Evolutionary conservation across 2,797 vertebrate genomes (phyloP).

Genomic region (Peromyscus nudipes): DNA sequence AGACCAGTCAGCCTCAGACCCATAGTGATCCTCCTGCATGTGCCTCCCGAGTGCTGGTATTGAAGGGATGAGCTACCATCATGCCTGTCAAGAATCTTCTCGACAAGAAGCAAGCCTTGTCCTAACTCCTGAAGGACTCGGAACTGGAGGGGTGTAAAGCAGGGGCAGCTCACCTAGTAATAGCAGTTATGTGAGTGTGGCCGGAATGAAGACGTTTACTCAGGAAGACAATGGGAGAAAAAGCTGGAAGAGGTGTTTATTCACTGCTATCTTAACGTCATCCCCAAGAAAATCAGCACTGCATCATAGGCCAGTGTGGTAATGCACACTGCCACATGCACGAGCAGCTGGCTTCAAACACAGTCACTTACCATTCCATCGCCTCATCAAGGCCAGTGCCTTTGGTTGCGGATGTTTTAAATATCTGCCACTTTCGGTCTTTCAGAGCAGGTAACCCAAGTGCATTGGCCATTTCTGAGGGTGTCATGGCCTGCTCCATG

Average conservation of each 20-base stretch:
- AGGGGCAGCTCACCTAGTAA: background rate
- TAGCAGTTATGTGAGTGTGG: background rate
- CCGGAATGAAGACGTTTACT: background rate
- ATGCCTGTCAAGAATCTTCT: too few species aligned
- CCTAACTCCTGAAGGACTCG: constrained; percentile 17
- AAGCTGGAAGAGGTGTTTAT: background rate
- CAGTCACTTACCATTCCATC: constrained; percentile 95
- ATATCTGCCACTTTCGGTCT: constrained; percentile 99
- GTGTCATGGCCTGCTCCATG: constrained; percentile 99
- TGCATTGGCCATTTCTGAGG: constrained; percentile 96
- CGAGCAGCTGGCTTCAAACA: background rate
- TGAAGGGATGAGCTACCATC: background rate
- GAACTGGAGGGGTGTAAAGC: background rate
- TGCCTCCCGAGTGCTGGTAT: background rate
- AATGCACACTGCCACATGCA: background rate
- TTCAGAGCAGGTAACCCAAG: constrained; percentile 97
- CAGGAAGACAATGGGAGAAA: background rate
- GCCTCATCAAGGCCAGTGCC: constrained; percentile 97
- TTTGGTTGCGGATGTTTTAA: constrained; percentile 98
- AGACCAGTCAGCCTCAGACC: background rate
- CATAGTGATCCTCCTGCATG: background rate
- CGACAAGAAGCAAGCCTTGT: background rate
- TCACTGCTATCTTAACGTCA: constrained; percentile 2
- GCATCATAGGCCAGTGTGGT: background rate
- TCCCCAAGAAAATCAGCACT: background rate